These are phyloP conservation scores for Monopterus albus DNA, from an alignment of 2,113 vertebrate genomes.

Conservation along the genomic window DNA sequence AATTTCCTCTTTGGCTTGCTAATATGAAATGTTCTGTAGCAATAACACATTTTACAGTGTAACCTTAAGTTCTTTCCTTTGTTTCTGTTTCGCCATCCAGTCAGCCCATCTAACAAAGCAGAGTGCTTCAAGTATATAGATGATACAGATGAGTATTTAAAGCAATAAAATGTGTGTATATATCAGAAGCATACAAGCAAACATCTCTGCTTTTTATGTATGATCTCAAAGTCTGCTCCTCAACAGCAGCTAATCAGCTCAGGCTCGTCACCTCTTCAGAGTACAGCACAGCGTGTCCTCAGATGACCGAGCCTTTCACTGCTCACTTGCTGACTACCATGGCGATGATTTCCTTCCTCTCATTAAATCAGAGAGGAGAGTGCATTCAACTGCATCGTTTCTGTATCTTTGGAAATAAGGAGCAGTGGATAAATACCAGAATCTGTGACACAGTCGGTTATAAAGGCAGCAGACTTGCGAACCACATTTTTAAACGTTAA, in stretches of 20 bases:
- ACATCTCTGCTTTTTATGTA: neutral
- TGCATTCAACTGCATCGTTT: constrained; percentile 42
- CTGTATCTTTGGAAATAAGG: constrained; percentile 46
- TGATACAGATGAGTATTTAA: too few species aligned
- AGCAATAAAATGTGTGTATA: neutral
- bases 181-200: neutral
- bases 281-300: constrained; percentile 50
- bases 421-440: constrained; percentile 19
- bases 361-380: constrained; percentile 42
- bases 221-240: neutral
- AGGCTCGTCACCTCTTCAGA: constrained; percentile 25
- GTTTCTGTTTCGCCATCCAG: too few species aligned
- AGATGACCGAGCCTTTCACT: constrained; percentile 49
- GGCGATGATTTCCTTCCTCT: constrained; percentile 55
- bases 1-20: too few species aligned
- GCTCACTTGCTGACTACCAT: constrained; percentile 20
- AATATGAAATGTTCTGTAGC: too few species aligned
- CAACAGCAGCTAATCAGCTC: constrained; percentile 6
- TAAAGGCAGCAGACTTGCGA: constrained; percentile 10
- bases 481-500: constrained; percentile 3
- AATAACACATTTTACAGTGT: too few species aligned
- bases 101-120: too few species aligned
- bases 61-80: too few species aligned
- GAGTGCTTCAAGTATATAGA: too few species aligned
- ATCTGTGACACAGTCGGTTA: neutral